Evolutionary conservation across 2,888 invertebrate genomes (phyloP).

Genomic region (Rhagonycha fulva): DNA sequence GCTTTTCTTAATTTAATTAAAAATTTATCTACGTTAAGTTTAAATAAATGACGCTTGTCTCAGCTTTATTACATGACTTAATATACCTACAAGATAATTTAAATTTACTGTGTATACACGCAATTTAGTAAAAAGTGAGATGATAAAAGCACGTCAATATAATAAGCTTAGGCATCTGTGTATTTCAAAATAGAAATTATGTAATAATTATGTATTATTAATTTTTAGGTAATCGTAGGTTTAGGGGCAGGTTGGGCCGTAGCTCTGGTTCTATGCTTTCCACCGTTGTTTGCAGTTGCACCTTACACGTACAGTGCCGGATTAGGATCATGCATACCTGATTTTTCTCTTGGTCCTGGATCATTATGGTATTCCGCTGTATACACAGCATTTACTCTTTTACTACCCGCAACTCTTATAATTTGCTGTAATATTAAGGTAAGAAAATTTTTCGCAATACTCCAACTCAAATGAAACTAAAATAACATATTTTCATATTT

Average conservation of each 20-base stretch:
- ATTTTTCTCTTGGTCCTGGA: constrained; percentile 65
- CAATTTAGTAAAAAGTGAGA: background rate
- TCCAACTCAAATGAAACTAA: background rate
- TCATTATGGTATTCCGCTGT: constrained; percentile 68
- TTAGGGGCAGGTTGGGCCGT: constrained; percentile 71
- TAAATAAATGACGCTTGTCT: background rate
- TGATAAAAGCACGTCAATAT: background rate
- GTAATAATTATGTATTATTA: background rate
- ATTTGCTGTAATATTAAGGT: constrained; percentile 74
- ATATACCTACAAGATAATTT: background rate
- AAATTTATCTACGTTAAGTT: background rate
- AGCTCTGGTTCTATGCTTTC: constrained; percentile 65
- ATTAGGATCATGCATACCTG: constrained; percentile 69
- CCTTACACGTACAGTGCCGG: constrained; percentile 61
- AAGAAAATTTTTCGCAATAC: constrained; percentile 13
- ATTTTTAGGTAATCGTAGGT: constrained; percentile 64
- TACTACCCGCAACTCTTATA: constrained; percentile 70
- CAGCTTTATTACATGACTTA: background rate
- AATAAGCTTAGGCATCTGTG: too few relatives aligned
- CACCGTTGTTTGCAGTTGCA: constrained; percentile 66
- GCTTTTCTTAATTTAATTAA: background rate
- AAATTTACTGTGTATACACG: background rate
- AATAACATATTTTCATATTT: constrained; percentile 22
- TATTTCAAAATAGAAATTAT: too few relatives aligned
- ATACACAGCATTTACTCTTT: constrained; percentile 67